Percentiles rank a stretch among this genome's conserved stretches.
Evolutionary conservation across 2,113 vertebrate species (phyloP).

Genomic region (Petrocephalus microphthalmus): DNA sequence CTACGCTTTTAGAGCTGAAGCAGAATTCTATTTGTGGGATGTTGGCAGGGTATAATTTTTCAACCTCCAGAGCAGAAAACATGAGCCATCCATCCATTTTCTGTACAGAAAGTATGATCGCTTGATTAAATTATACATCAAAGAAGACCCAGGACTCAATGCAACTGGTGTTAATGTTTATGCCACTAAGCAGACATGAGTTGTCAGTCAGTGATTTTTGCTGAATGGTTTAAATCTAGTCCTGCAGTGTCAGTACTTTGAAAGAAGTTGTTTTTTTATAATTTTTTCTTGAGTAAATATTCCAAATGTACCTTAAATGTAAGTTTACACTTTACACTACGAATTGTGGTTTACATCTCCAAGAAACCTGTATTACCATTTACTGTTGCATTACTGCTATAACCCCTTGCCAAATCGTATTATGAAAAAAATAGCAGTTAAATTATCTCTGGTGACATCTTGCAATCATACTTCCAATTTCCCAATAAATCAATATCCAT

Average conservation of each 20-base stretch:
- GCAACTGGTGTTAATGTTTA: neutral
- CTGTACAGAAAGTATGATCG: neutral
- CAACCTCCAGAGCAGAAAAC: neutral
- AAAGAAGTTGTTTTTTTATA: neutral
- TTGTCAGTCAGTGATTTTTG: neutral
- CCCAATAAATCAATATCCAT: neutral
- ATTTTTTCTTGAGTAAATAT: neutral
- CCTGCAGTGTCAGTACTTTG: neutral
- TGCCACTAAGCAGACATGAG: neutral
- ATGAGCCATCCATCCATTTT: neutral
- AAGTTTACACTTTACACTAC: neutral
- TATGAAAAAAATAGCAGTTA: neutral
- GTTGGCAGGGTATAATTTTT: neutral
- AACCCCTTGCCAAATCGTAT: neutral
- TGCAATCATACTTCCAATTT: neutral
- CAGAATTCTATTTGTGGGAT: neutral
- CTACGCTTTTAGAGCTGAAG: neutral
- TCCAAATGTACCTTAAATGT: neutral
- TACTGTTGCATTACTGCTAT: neutral
- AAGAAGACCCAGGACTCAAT: neutral
- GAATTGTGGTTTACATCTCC: neutral
- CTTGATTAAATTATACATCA: neutral
- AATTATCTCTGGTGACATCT: slow-evolving; percentile 3
- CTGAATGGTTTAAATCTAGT: neutral
- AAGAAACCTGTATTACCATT: neutral